These are phyloP conservation scores for Egretta garzetta DNA, from an alignment of 2,113 vertebrate genomes.

Conservation along the genomic window DNA sequence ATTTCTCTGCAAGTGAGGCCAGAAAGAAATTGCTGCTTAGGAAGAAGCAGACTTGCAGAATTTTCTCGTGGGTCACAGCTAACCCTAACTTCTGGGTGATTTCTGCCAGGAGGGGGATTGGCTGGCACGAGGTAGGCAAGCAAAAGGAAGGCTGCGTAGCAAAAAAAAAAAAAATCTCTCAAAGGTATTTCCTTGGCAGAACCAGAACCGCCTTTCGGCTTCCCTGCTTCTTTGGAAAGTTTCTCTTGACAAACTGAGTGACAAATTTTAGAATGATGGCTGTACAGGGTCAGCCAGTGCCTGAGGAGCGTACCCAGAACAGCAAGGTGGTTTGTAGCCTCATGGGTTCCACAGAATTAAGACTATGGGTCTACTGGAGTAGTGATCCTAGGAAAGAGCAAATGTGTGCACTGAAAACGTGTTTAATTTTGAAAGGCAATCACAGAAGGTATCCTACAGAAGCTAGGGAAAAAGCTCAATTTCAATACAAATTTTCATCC, in stretches of 20 bases:
- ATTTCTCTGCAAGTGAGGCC: constrained; percentile 33
- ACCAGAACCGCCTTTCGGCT: neutral
- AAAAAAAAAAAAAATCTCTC: neutral
- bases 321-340: neutral
- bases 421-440: neutral
- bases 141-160: neutral
- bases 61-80: neutral
- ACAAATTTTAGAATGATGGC: neutral
- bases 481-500: neutral
- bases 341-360: neutral
- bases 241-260: neutral
- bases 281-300: neutral
- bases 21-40: constrained; percentile 34
- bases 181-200: constrained; percentile 18
- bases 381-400: neutral
- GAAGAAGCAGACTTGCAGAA: neutral
- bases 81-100: neutral
- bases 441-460: neutral
- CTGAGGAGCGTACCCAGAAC: neutral
- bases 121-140: neutral
- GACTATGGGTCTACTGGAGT: neutral
- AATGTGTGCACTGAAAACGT: neutral
- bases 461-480: neutral
- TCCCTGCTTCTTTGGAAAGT: neutral
- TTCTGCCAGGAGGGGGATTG: neutral